These are phyloP conservation scores for Polietes domitor DNA, from an alignment of 2,888 invertebrate species.

Conservation along the genomic window DNA sequence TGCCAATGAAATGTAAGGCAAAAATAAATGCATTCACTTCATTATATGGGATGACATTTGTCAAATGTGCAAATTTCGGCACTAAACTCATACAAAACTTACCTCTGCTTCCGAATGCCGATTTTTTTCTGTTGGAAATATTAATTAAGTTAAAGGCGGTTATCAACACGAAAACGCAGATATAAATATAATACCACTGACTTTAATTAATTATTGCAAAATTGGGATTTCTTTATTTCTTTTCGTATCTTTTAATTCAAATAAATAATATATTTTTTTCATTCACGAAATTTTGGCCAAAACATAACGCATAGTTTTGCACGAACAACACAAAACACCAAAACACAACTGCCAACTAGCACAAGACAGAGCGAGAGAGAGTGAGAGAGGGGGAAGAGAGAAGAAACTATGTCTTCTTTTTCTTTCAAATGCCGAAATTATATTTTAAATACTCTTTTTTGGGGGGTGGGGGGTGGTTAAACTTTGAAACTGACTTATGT, in stretches of 20 bases:
- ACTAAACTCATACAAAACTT: not conserved
- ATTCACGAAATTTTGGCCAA: slow-evolving; percentile 34
- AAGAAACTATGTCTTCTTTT: not conserved
- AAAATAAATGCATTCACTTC: no score
- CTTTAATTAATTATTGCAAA: slow-evolving; percentile 45
- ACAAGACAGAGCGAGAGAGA: not conserved
- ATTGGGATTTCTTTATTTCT: slow-evolving; percentile 30
- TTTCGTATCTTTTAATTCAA: slow-evolving; percentile 2
- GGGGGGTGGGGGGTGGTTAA: not conserved
- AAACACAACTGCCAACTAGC: slow-evolving; percentile 16
- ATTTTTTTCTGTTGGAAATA: not conserved
- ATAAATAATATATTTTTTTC: not conserved
- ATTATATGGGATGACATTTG: no score
- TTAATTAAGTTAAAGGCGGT: slow-evolving; percentile 47
- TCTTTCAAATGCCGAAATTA: not conserved
- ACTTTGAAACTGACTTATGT: slow-evolving; percentile 7
- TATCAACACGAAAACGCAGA: slow-evolving; percentile 32
- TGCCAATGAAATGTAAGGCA: no score
- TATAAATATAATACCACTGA: not conserved
- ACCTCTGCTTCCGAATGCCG: not conserved
- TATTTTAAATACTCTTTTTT: not conserved
- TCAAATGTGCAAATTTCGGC: not conserved
- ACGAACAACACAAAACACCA: not conserved
- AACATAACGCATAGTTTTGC: not conserved
- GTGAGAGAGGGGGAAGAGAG: not conserved